Conservation (phyloP, 2,797 vertebrate species). For the Buceros bicornis region DNA sequence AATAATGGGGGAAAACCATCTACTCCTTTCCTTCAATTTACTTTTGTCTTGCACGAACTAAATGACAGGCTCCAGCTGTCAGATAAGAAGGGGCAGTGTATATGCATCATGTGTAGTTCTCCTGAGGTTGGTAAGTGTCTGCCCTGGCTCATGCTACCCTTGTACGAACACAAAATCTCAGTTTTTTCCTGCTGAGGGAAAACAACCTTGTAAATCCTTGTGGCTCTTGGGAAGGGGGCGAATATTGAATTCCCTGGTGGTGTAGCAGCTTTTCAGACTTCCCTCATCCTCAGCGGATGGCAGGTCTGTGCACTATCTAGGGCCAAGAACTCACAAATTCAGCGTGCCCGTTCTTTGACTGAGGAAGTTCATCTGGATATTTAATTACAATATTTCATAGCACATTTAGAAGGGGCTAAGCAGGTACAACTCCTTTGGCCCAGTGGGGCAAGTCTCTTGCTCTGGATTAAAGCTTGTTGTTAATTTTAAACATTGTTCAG, state of each 20-base stretch:
- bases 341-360: rapidly evolving
- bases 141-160: not conserved
- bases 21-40: not conserved
- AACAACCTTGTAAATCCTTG: not conserved
- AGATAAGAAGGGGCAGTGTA: not conserved
- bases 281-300: rapidly evolving
- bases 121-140: not conserved
- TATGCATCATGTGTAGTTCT: not conserved
- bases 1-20: not conserved
- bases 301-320: rapidly evolving
- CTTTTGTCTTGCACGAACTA: not conserved
- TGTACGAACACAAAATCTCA: not conserved
- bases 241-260: not conserved
- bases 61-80: not conserved
- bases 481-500: not conserved
- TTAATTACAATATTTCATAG: not conserved
- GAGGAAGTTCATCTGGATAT: not conserved
- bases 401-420: not conserved
- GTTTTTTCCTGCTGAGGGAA: not conserved
- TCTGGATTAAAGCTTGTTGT: not conserved
- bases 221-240: not conserved
- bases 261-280: not conserved
- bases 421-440: not conserved
- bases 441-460: not conserved
- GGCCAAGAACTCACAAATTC: not conserved